Conservation (phyloP, 2,797 vertebrate species). For the Triplophysa bombifrons region DNA sequence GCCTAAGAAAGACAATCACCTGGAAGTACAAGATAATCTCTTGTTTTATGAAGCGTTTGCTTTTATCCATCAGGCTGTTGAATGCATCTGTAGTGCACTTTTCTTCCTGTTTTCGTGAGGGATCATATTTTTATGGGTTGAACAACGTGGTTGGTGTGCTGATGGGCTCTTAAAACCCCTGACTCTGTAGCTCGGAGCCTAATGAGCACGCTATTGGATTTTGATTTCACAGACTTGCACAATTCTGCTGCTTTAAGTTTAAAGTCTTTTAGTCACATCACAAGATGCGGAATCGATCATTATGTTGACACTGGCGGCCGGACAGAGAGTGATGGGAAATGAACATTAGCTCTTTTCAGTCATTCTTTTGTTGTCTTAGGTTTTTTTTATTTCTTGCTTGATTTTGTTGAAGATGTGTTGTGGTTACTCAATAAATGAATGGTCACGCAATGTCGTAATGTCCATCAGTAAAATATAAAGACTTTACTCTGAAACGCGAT, state of each 20-base stretch:
- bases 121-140: slow-evolving; percentile 63
- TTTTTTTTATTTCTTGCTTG: background rate
- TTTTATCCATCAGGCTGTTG: slow-evolving; percentile 17
- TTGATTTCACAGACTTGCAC: slow-evolving; percentile 66
- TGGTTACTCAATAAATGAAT: too few species aligned
- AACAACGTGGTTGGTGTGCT: slow-evolving; percentile 37
- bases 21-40: background rate
- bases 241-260: slow-evolving; percentile 72
- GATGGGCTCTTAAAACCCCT: slow-evolving; percentile 60
- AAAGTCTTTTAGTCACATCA: slow-evolving; percentile 57
- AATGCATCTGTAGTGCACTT: slow-evolving; percentile 15
- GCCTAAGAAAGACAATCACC: slow-evolving; percentile 6
- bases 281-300: slow-evolving; percentile 61
- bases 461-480: too few species aligned
- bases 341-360: slow-evolving; percentile 41
- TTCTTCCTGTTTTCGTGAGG: slow-evolving; percentile 47
- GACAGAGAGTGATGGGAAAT: slow-evolving; percentile 47
- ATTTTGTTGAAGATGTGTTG: background rate
- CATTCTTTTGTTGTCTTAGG: background rate
- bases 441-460: too few species aligned
- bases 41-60: slow-evolving; percentile 8
- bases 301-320: slow-evolving; percentile 49
- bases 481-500: too few species aligned
- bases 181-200: slow-evolving; percentile 67
- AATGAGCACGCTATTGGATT: slow-evolving; percentile 69